These are phyloP conservation scores for Arctia plantaginis DNA, from an alignment of 2,888 invertebrate species.

Conservation along the genomic window DNA sequence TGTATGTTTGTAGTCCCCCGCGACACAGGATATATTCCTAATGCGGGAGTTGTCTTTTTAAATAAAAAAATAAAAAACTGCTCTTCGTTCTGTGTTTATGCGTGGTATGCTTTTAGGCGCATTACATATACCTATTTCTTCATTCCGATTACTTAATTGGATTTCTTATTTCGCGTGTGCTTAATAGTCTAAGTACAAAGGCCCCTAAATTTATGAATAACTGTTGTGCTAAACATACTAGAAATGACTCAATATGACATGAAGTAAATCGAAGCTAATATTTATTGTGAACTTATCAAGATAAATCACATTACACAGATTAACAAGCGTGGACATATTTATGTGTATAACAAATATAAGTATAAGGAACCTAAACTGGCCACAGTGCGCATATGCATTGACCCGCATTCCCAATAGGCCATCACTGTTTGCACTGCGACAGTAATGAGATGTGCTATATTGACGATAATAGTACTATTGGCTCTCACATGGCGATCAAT, in stretches of 20 bases:
- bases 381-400: conserved; percentile 74
- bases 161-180: conserved; percentile 36
- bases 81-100: too few relatives aligned
- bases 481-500: conserved; percentile 71
- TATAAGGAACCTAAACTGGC: conserved; percentile 43
- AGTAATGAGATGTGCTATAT: conserved; percentile 75
- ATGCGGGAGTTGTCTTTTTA: too few relatives aligned
- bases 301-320: conserved; percentile 14
- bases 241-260: conserved; percentile 18
- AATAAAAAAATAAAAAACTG: too few relatives aligned
- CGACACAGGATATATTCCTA: too few relatives aligned
- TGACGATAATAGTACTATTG: conserved; percentile 58
- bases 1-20: too few relatives aligned
- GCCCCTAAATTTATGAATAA: conserved; percentile 29
- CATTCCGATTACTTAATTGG: conserved; percentile 28
- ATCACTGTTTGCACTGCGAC: conserved; percentile 76
- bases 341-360: conserved; percentile 29
- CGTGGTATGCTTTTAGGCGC: conserved; percentile 28
- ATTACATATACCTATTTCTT: conserved; percentile 58
- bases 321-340: conserved; percentile 20
- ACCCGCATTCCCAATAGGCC: conserved; percentile 81
- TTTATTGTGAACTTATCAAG: conserved; percentile 3
- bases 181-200: conserved; percentile 32
- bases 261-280: neutral
- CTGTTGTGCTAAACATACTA: conserved; percentile 29